Percentiles rank a stretch among this genome's conserved stretches.
Evolutionary conservation across 2,888 invertebrate genomes (phyloP).

Genomic region (Sturmia bella): DNA sequence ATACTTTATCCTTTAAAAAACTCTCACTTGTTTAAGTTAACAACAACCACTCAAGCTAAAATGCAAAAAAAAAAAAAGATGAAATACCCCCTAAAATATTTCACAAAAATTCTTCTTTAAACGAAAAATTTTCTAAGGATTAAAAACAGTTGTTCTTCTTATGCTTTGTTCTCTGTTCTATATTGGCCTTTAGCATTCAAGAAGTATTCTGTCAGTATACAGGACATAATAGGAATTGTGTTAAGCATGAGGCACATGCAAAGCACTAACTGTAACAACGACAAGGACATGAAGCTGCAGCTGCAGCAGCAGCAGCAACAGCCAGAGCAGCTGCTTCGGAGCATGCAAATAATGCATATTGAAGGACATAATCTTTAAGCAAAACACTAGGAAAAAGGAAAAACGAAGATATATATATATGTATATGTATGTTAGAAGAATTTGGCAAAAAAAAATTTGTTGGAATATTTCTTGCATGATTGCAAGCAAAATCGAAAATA

Average conservation of each 20-base stretch:
- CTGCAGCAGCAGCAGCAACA: background rate
- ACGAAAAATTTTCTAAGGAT: conserved; percentile 38
- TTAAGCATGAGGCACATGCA: conserved; percentile 40
- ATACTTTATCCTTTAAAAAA: background rate
- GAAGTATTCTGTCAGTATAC: too few species aligned
- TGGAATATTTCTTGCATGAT: conserved; percentile 7
- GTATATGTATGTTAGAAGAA: conserved; percentile 27
- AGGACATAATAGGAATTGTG: conserved; percentile 41
- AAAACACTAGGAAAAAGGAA: conserved; percentile 1
- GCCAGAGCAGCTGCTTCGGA: conserved; percentile 28
- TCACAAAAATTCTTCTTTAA: conserved; percentile 33
- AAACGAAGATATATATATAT: conserved; percentile 10
- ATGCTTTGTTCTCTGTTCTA: conserved; percentile 18
- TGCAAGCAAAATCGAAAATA: conserved; percentile 46
- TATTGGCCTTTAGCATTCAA: conserved; percentile 56
- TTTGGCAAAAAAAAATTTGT: background rate
- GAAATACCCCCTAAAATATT: background rate
- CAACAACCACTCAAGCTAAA: background rate
- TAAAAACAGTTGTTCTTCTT: conserved; percentile 32
- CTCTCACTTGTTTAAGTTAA: conserved; percentile 7
- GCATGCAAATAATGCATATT: conserved; percentile 42
- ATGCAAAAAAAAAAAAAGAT: background rate
- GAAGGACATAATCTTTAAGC: conserved; percentile 53
- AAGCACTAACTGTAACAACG: conserved; percentile 35
- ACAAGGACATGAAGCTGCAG: conserved; percentile 26